A percentile compares a stretch with the other conserved stretches of the same genome.
Conservation (phyloP, 2,113 vertebrate species). For the Cranoglanis bouderius region DNA sequence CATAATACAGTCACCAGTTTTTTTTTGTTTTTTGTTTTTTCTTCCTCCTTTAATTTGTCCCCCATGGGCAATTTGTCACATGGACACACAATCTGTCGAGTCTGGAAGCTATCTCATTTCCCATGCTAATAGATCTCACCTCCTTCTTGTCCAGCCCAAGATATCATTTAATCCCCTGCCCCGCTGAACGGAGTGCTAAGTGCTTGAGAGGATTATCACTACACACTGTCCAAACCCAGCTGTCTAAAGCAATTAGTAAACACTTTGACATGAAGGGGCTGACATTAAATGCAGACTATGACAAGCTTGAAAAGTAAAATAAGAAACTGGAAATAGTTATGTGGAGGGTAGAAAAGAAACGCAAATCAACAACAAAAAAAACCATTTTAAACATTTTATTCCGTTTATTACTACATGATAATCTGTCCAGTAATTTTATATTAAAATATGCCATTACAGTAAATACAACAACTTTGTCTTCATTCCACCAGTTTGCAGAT, state of each 20-base stretch:
- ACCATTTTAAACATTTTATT: conserved; percentile 50
- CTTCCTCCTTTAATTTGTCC: neutral
- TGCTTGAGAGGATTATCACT: conserved; percentile 16
- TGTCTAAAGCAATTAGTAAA: conserved; percentile 10
- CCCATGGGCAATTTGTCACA: neutral
- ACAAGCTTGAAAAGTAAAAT: neutral
- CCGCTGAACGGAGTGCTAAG: conserved; percentile 11
- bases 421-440: conserved; percentile 54
- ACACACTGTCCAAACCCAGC: neutral
- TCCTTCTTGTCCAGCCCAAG: neutral
- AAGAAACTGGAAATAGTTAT: neutral
- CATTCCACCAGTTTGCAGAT: conserved; percentile 21
- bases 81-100: neutral
- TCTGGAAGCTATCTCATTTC: neutral
- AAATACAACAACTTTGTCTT: conserved; percentile 56
- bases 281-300: neutral
- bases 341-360: neutral
- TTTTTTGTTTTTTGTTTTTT: neutral
- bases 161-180: conserved; percentile 20
- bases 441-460: conserved; percentile 61
- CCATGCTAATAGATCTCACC: conserved; percentile 8
- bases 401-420: conserved; percentile 64
- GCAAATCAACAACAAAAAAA: conserved; percentile 48
- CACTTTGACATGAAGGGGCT: neutral
- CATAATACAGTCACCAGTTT: neutral